phyloP scores from a whole-genome alignment of 2,797 vertebrate species.

The Catostomus latipinnis region DNA sequence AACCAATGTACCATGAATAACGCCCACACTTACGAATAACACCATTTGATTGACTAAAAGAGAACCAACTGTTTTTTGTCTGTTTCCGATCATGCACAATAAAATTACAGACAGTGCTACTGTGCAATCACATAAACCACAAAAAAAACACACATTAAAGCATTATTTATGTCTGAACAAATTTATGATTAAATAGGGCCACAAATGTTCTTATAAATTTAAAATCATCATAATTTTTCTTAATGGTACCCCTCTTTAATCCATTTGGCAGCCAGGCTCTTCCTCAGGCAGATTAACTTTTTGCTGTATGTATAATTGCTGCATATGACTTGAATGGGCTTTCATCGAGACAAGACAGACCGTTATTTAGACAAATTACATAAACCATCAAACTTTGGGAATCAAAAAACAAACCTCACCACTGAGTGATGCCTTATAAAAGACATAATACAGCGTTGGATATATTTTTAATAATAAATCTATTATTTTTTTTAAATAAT shows the following conservation, averaged over 20 bases:
- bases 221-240: neutral
- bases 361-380: neutral
- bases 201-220: conserved; percentile 1
- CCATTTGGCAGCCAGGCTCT: neutral
- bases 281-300: neutral
- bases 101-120: neutral
- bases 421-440: too few species aligned
- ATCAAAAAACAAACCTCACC: too few species aligned
- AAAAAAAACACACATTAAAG: neutral
- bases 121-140: conserved; percentile 15
- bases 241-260: conserved; percentile 18
- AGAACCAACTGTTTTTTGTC: neutral
- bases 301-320: neutral
- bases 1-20: neutral
- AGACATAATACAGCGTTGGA: too few species aligned
- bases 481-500: too few species aligned
- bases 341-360: neutral
- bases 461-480: too few species aligned
- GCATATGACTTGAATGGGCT: neutral
- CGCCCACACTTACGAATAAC: neutral
- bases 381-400: neutral
- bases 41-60: neutral
- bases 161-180: neutral
- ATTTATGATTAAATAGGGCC: neutral
- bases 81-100: neutral